Evolutionary conservation across 2,113 vertebrate species (phyloP).

Genomic region (Myotis yumanensis): DNA sequence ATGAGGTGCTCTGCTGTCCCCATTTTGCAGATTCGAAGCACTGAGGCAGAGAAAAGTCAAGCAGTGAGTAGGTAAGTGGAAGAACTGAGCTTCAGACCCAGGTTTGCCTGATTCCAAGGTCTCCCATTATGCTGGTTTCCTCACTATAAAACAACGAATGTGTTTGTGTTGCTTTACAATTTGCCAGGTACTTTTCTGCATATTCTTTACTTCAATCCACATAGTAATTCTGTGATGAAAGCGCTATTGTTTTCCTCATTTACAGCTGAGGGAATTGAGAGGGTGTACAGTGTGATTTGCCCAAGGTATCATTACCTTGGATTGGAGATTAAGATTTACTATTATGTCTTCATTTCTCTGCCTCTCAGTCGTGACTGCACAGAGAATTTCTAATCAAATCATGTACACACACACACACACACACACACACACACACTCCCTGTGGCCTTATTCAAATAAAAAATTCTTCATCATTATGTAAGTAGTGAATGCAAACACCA

Average conservation of each 20-base stretch:
- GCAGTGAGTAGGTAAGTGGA: background rate
- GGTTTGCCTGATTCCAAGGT: accelerated
- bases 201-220: background rate
- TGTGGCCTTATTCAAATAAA: slow-evolving; percentile 34
- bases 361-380: background rate
- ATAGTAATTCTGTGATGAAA: background rate
- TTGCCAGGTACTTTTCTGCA: background rate
- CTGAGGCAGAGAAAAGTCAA: background rate
- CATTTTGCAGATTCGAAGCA: background rate
- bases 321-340: background rate
- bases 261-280: background rate
- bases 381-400: slow-evolving; percentile 55
- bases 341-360: slow-evolving; percentile 17
- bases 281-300: background rate
- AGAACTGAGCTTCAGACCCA: background rate
- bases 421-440: slow-evolving; percentile 1
- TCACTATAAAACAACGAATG: background rate
- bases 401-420: background rate
- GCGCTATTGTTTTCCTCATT: background rate
- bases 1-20: background rate
- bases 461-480: slow-evolving; percentile 53
- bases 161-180: background rate
- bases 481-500: slow-evolving; percentile 64
- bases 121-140: background rate
- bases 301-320: background rate